phyloP scores from a whole-genome alignment of 2,888 invertebrate genomes.

The Lutraria lutraria region DNA sequence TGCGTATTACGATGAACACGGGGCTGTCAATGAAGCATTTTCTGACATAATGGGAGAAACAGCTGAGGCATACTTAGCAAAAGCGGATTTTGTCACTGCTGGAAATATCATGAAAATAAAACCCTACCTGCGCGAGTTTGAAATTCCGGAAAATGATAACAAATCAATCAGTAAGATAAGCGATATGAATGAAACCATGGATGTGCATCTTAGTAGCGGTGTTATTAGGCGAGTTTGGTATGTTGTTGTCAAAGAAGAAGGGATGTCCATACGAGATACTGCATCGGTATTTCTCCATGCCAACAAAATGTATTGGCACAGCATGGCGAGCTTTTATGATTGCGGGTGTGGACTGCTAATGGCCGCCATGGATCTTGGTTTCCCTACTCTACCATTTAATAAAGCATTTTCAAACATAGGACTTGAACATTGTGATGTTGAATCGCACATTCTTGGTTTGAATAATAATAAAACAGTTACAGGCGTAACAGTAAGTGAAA shows the following conservation, averaged over 20 bases:
- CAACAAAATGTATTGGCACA: conserved; percentile 77
- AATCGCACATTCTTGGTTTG: conserved; percentile 63
- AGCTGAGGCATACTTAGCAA: conserved; percentile 62
- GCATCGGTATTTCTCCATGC: conserved; percentile 72
- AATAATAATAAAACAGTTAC: conserved; percentile 57
- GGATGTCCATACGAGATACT: conserved; percentile 67
- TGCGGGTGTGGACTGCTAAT: conserved; percentile 77
- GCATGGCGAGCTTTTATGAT: conserved; percentile 64
- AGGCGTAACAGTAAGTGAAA: conserved; percentile 61
- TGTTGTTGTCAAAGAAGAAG: conserved; percentile 63
- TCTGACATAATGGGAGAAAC: conserved; percentile 76
- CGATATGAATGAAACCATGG: conserved; percentile 63
- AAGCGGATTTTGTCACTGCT: conserved; percentile 67
- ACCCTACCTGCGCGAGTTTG: conserved; percentile 70
- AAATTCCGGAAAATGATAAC: conserved; percentile 71
- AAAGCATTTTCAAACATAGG: conserved; percentile 74
- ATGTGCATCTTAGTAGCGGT: conserved; percentile 77
- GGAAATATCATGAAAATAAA: conserved; percentile 59
- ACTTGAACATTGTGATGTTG: conserved; percentile 71
- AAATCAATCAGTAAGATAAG: conserved; percentile 70
- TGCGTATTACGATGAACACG: conserved; percentile 72
- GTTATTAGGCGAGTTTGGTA: conserved; percentile 74
- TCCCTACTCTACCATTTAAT: conserved; percentile 60
- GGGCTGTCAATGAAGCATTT: conserved; percentile 79
- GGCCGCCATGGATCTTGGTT: conserved; percentile 74